Evolutionary conservation across 2,113 vertebrate genomes (phyloP), one percentile per base, ranked within the genome.

Genomic region (Tor tambroides): DNA sequence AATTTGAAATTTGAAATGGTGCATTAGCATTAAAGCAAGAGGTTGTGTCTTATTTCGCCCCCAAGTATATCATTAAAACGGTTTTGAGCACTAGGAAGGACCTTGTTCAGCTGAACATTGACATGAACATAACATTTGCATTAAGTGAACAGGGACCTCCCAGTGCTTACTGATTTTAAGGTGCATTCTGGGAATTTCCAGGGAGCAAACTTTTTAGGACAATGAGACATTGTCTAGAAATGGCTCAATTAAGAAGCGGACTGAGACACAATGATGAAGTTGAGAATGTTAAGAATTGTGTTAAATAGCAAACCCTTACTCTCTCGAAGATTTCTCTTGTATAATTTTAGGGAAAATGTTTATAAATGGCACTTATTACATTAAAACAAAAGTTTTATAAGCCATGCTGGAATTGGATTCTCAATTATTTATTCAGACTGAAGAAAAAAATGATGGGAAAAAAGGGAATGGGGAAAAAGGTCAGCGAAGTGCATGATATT

Each of bases 401-500:
- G 12, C 28, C 30, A 80, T 35, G 23, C 32, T n/a, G 6, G n/a
- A 0, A 59, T 35, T 51, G 7, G 1, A 6, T 26, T 21, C 43
- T 30, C 5, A 28, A 21, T 21, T 78, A 78, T 21, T 54, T 54
- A 78, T 54, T 78, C 76, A 54, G 17, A 32, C 46, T 54, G n/a
- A 51, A 78, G 76, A 32, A 78, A 61, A 32, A 80, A 19, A 41
- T 61, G 1, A n/a, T 30, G 74, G 74, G 14, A 10, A 77, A 49
- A 76, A 77, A 77, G 11, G 43, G 2, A 26, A 51, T 30, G 59
- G 88, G 56, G 85, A 87, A 91, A 91, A 87, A 87, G 86, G 89
- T 91, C 86, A 84, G 82, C 32, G 23, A 63, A 41, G 32, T 88
- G 69, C 85, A 69, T 89, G 86, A 87, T 89, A 87, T 93, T 93